Conservation (phyloP, 2,888 invertebrate genomes). For the Heteromyza rotundicornis region DNA sequence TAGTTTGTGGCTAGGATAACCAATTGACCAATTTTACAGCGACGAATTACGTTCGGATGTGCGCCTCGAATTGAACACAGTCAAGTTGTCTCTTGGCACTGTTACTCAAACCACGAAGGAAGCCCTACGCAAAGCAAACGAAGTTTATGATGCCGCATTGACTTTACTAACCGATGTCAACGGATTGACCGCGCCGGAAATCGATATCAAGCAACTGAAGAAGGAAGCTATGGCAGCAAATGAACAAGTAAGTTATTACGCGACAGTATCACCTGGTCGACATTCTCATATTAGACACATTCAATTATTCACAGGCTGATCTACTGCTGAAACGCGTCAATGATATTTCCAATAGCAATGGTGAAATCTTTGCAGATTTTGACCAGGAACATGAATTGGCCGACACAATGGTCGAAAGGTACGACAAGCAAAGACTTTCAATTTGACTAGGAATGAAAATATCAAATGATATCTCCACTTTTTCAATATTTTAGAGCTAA, state of each 20-base stretch:
- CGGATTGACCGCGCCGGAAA: constrained; percentile 77
- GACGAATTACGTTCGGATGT: constrained; percentile 71
- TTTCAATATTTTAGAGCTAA: constrained; percentile 61
- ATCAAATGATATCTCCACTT: not conserved
- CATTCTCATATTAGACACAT: not conserved
- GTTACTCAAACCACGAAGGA: constrained; percentile 76
- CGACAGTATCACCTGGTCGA: not conserved
- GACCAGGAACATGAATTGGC: constrained; percentile 72
- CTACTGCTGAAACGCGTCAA: constrained; percentile 48
- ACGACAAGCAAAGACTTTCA: constrained; percentile 6
- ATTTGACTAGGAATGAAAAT: not conserved
- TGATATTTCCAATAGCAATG: constrained; percentile 57
- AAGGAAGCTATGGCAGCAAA: constrained; percentile 72
- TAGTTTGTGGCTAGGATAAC: no score
- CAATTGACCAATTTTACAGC: constrained; percentile 60
- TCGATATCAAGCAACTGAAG: constrained; percentile 75
- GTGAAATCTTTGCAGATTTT: constrained; percentile 68
- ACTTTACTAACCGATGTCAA: constrained; percentile 81
- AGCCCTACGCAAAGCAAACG: constrained; percentile 75
- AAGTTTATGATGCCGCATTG: constrained; percentile 83
- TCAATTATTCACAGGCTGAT: constrained; percentile 41
- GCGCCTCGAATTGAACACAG: constrained; percentile 70
- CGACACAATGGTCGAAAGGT: constrained; percentile 69
- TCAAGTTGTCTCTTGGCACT: constrained; percentile 73
- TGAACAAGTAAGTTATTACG: constrained; percentile 68